Conservation (phyloP, 2,797 vertebrate species). For the Microctenopoma stevenorrisi region DNA sequence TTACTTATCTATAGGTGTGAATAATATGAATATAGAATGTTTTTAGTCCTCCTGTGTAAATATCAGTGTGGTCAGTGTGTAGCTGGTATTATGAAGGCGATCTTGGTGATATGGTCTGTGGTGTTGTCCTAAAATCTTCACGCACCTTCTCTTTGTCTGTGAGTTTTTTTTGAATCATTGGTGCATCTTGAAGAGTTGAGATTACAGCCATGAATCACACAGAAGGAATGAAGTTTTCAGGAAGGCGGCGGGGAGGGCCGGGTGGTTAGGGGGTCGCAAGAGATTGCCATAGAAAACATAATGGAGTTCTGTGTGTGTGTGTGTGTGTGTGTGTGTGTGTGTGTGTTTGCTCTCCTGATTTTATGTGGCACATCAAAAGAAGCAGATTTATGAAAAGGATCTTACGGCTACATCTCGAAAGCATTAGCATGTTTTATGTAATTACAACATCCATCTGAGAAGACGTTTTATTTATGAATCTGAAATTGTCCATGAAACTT, state of each 20-base stretch:
- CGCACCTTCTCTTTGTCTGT: slow-evolving; percentile 15
- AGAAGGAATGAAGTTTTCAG: slow-evolving; percentile 52
- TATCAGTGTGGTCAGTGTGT: not conserved
- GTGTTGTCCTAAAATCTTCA: slow-evolving; percentile 16
- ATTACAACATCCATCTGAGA: slow-evolving; percentile 20
- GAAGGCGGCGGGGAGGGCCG: not conserved
- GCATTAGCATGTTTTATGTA: slow-evolving; percentile 38
- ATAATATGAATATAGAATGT: not conserved
- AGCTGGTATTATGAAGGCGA: not conserved
- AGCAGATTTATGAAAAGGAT: slow-evolving; percentile 23
- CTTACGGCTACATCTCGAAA: slow-evolving; percentile 8
- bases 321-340: not conserved
- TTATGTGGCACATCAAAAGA: slow-evolving; percentile 22
- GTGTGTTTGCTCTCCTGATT: slow-evolving; percentile 6
- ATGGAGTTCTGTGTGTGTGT: slow-evolving; percentile 13
- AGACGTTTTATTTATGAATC: slow-evolving; percentile 38
- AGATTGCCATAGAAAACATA: slow-evolving; percentile 48
- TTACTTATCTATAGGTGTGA: not conserved
- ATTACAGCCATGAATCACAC: slow-evolving; percentile 62
- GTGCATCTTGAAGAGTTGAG: slow-evolving; percentile 46
- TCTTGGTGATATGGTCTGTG: not conserved
- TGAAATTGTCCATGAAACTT: slow-evolving; percentile 19
- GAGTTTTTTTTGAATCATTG: slow-evolving; percentile 33
- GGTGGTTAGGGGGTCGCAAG: not conserved
- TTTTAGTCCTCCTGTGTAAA: not conserved